Evolutionary conservation across 1,140 invertebrate species (phyloP).

Genomic region (Drosophila erecta): DNA sequence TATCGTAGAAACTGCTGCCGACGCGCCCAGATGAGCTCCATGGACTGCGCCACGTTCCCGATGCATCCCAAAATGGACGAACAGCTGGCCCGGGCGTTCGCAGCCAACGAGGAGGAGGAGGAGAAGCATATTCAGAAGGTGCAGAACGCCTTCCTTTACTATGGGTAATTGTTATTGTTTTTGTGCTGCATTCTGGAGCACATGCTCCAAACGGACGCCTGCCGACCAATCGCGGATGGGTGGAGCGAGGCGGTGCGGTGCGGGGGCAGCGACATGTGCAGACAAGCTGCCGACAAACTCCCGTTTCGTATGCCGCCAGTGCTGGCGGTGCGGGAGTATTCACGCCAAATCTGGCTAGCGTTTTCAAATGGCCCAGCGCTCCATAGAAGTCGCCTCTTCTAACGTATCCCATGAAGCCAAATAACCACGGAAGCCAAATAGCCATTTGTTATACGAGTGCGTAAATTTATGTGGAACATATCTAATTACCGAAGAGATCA

Average conservation of each 20-base stretch:
- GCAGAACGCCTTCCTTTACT: constrained; percentile 72
- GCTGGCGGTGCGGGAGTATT: neutral
- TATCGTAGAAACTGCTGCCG: no score
- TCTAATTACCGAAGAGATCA: no score
- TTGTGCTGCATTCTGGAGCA: constrained; percentile 25
- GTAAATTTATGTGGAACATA: no score
- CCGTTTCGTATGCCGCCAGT: constrained; percentile 1
- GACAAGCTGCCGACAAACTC: constrained; percentile 33
- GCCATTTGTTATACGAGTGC: no score
- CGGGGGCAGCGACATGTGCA: constrained; percentile 28
- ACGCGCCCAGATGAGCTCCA: neutral
- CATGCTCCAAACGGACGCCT: constrained; percentile 26
- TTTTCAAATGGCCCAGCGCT: neutral
- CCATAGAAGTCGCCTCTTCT: no score
- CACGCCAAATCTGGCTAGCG: neutral
- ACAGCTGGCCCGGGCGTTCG: constrained; percentile 53
- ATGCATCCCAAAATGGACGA: constrained; percentile 69
- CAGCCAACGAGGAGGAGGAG: constrained; percentile 68
- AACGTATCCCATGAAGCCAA: no score
- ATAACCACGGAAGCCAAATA: no score
- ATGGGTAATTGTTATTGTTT: constrained; percentile 50
- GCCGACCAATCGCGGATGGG: constrained; percentile 15
- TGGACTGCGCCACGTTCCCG: constrained; percentile 55
- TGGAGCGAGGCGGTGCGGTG: neutral
- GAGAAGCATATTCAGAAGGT: constrained; percentile 68